Percentiles rank a stretch among this genome's conserved stretches.
Conservation (phyloP, 1,140 invertebrate genomes). For the Diprion similis region DNA sequence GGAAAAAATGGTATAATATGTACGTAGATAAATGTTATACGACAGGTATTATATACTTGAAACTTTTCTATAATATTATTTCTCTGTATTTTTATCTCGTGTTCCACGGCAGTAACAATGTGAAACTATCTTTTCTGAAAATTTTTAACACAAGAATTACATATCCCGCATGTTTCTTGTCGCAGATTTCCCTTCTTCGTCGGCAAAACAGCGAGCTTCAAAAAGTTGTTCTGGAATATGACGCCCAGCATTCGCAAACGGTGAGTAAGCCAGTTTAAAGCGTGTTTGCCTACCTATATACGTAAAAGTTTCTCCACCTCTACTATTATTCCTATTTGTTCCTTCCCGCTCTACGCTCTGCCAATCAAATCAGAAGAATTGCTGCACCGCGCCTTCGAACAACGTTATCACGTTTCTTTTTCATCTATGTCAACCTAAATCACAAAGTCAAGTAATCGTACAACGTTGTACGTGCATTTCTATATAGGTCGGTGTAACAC, state of each 20-base stretch:
- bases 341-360: conserved; percentile 1
- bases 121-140: neutral
- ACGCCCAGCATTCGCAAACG: conserved; percentile 45
- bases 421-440: no score
- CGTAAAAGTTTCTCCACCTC: neutral
- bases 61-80: no score
- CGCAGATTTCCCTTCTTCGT: conserved; percentile 51
- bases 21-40: no score
- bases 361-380: conserved; percentile 12
- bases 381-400: neutral
- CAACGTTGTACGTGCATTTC: no score
- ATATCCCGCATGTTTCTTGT: conserved; percentile 17
- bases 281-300: conserved; percentile 16
- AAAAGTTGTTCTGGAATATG: conserved; percentile 49
- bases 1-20: no score
- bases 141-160: neutral
- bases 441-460: no score
- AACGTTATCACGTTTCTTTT: no score
- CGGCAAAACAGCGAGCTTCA: conserved; percentile 55
- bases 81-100: neutral
- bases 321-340: neutral
- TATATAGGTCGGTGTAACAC: no score
- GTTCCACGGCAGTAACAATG: neutral
- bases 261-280: conserved; percentile 39
- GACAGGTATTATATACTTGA: no score